Evolutionary conservation across 2,888 invertebrate species (phyloP), one percentile per base, ranked within the genome.

Genomic region (Myopa testacea): DNA sequence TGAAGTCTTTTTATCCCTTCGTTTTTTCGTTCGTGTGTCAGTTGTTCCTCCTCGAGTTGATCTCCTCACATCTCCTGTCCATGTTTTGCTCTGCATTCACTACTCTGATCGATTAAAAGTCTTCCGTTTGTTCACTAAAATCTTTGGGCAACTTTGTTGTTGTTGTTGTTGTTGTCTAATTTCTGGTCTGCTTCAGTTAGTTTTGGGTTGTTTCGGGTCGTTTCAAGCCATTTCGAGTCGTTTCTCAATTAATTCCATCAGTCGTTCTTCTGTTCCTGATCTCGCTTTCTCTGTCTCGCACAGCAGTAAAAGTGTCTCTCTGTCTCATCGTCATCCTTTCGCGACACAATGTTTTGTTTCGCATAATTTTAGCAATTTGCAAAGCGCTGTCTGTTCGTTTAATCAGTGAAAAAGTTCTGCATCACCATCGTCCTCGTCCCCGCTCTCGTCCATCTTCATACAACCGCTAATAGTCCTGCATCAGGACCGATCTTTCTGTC

Each of bases 321-420:
- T 4, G 55, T 7, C 34, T 50, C 50, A 16, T 58, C 55, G n/a
- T 58, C 55, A n/a, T 58, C 12, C 37, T 58, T 38, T 19, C 40
- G 37, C 19, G n/a, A 60, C 60, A 67, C 38, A 67, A 45, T 71
- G 70, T 78, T 78, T 78, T 76, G 70, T 71, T 77, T 78, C 50
- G 72, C 67, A 62, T 75, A 77, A 77, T 80, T 80, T 80, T 50
- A 60, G 62, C 69, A 69, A 80, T 76, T 78, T 77, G 75, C 71
- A 71, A 75, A 70, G 70, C 71, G 63, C 26, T 75, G 63, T 65
- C 55, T 69, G 45, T 45, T 55, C 55, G 52, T 65, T 34, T 74
- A 74, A 65, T 65, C 65, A 73, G 65, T 74, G 74, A 52, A 74
- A 37, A 52, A 4, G 74, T 16, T 26, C 38, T 50, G 50, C 50